Evolutionary conservation across 1,140 invertebrate genomes (phyloP), one percentile per base, ranked within the genome.

Genomic region (Anastrepha ludens): DNA sequence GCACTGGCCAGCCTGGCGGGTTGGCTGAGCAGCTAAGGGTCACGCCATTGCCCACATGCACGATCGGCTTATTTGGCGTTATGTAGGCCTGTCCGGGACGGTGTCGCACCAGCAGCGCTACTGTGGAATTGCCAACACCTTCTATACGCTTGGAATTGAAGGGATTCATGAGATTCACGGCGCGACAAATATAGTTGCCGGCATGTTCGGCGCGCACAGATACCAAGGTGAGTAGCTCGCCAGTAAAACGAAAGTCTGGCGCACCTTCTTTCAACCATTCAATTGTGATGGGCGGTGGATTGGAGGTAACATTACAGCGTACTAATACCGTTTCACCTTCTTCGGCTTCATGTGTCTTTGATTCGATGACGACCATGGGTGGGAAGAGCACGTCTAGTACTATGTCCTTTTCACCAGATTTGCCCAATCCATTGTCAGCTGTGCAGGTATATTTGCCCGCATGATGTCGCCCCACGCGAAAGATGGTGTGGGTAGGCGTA

Each of bases 191-290:
- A 90, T 98, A 99, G 17, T 96, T 96, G 2, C 98, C 98, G 0
- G 96, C 96, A 91, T 97, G 95, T 62, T 97, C 96, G 0, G 97
- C 97, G 4, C 96, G 95, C 0, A 98, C 96, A 41, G 96, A 95
- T 2, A 94, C 95, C 55, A 99, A 92, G 11, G 95, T 94, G 0
- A 99, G 93, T 2, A 96, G 95, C 44, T 97, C 95, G 0, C 97
- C 97, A 3, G 94, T 94, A 89, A 98, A 97, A 1, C 96, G 94
- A 91, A 98, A 98, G 87, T 97, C 96, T 0, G 96, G 95, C 89
- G 97, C 96, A 0, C 96, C 97, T 89, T 98, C 97, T 90, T 97
- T 96, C 0, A 97, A 93, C 98, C 98, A 98, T 89, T 98, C 97
- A 60, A 98, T 95, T 0, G 95, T 95, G 1, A 95, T 95, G 0